Evolutionary conservation across 2,113 vertebrate genomes (phyloP).

Genomic region (Bos indicus): DNA sequence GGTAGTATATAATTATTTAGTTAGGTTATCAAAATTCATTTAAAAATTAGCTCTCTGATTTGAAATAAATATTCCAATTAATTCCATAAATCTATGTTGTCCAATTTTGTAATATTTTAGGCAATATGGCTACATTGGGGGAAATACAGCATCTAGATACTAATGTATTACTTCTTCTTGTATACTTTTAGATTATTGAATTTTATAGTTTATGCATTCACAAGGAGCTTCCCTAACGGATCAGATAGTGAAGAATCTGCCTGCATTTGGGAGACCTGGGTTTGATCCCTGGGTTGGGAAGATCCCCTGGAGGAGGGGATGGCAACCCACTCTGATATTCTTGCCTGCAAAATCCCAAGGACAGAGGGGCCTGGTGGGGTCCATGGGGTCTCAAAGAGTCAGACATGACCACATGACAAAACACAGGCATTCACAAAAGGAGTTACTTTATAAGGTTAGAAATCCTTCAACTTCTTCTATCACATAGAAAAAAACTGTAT

Average conservation of each 20-base stretch:
- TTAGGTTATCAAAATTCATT: not conserved
- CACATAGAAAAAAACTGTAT: not conserved
- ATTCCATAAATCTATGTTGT: not conserved
- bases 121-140: not conserved
- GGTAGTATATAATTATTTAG: not conserved
- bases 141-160: not conserved
- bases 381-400: not conserved
- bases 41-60: not conserved
- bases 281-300: not conserved
- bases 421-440: not conserved
- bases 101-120: not conserved
- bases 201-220: not conserved
- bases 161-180: not conserved
- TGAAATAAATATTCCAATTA: not conserved
- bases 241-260: not conserved
- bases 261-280: not conserved
- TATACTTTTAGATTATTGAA: not conserved
- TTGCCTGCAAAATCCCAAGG: not conserved
- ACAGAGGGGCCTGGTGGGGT: not conserved
- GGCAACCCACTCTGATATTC: not conserved
- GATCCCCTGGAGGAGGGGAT: not conserved
- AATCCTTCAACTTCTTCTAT: not conserved
- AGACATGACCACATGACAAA: not conserved
- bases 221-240: not conserved
- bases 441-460: not conserved